phyloP scores from a whole-genome alignment of 2,797 vertebrate species.

The Bryconaethiops microstoma region DNA sequence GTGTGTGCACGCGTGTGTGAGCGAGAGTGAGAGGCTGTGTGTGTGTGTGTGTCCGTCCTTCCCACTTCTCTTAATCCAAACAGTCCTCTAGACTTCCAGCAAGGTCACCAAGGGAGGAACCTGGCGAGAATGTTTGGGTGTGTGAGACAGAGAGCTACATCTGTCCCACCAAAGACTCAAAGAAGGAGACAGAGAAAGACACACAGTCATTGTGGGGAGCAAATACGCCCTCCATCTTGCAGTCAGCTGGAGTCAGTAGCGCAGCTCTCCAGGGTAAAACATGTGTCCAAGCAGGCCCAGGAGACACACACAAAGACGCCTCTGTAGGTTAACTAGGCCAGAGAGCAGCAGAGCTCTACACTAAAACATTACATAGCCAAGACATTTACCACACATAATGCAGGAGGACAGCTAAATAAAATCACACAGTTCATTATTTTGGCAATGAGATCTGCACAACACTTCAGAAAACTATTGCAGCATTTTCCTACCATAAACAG shows the following conservation, averaged over 20 bases:
- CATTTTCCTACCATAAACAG: too few species aligned
- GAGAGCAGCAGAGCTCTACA: neutral
- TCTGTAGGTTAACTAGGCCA: conserved; percentile 2
- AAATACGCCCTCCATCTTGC: conserved; percentile 16
- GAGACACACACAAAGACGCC: conserved; percentile 18
- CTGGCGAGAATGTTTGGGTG: neutral
- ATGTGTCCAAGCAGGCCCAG: conserved; percentile 2
- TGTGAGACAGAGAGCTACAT: neutral
- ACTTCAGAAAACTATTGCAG: neutral
- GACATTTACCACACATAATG: neutral
- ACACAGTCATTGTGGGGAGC: neutral
- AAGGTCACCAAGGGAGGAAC: conserved; percentile 15
- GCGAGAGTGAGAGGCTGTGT: too few species aligned
- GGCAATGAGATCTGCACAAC: neutral
- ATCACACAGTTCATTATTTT: neutral
- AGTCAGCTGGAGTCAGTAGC: conserved; percentile 11
- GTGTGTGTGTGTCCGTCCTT: neutral
- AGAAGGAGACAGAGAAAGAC: neutral
- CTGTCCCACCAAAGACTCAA: neutral
- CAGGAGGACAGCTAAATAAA: neutral
- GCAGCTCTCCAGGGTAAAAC: neutral
- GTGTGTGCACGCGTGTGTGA: too few species aligned
- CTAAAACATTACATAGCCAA: neutral
- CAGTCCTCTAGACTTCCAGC: conserved; percentile 23
- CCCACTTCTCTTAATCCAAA: neutral